Evolutionary conservation across 64 coral and sea anemone genomes (phyloP).

Genomic region (Cladopsammia gracilis): DNA sequence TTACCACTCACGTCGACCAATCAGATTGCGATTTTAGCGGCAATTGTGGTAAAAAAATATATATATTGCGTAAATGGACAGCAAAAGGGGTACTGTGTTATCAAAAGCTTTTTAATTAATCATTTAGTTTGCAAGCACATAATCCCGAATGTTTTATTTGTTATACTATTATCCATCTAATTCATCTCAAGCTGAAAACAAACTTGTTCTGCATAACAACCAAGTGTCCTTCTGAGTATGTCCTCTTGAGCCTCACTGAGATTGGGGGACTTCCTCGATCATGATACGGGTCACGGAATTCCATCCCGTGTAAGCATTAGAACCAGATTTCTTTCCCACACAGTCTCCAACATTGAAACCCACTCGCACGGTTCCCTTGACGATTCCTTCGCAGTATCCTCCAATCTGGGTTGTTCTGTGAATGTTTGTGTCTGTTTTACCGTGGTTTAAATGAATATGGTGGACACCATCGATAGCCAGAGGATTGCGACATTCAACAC

Average conservation of each 20-base stretch:
- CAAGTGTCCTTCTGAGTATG: no score
- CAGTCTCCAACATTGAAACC: not conserved
- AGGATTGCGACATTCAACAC: constrained; percentile 1
- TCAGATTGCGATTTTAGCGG: no score
- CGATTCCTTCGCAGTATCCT: constrained; percentile 23
- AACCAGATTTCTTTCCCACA: not conserved
- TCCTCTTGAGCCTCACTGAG: not conserved
- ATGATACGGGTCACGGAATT: constrained; percentile 5
- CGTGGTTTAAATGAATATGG: not conserved
- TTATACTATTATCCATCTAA: no score
- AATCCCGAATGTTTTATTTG: no score
- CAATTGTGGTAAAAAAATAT: no score
- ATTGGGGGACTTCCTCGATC: constrained; percentile 19
- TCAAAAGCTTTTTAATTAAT: no score
- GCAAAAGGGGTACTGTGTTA: no score
- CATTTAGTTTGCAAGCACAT: no score
- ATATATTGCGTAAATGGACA: no score
- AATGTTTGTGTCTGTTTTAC: constrained; percentile 15
- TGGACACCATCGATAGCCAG: constrained; percentile 16
- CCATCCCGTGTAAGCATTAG: constrained; percentile 24
- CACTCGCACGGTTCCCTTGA: not conserved
- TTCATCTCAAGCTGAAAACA: no score
- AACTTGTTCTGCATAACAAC: no score
- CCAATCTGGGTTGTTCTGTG: not conserved
- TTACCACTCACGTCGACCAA: no score